Evolutionary conservation across 2,888 invertebrate species (phyloP).

Genomic region (Platerodrilus igneus): DNA sequence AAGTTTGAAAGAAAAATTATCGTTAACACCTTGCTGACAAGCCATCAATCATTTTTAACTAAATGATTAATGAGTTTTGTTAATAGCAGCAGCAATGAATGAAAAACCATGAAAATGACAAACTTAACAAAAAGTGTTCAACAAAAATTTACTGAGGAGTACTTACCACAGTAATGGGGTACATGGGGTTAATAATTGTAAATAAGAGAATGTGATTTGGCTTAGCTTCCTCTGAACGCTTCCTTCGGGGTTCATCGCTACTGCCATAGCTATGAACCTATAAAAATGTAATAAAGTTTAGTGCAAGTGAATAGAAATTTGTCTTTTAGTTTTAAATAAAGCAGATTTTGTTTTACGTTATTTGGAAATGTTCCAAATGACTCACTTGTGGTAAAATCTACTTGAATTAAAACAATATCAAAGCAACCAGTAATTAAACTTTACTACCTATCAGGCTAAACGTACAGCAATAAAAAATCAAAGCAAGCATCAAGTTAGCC

Average conservation of each 20-base stretch:
- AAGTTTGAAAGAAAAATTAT: conserved; percentile 8
- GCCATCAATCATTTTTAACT: no score
- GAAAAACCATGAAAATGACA: no score
- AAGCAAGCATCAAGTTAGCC: conserved; percentile 27
- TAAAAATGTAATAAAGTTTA: conserved; percentile 6
- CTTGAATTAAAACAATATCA: conserved; percentile 7
- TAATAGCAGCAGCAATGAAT: neutral
- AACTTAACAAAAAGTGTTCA: no score
- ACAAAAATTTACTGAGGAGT: no score
- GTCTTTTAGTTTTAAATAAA: no score
- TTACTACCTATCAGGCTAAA: neutral
- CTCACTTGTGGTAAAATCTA: no score
- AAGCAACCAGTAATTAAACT: conserved; percentile 7
- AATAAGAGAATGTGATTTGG: conserved; percentile 96
- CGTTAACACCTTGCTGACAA: no score
- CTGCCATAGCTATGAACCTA: conserved; percentile 41
- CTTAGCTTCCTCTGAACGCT: conserved; percentile 77
- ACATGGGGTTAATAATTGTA: conserved; percentile 96
- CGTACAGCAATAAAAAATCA: conserved; percentile 9
- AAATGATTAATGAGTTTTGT: no score
- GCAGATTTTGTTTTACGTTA: no score
- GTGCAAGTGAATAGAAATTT: no score
- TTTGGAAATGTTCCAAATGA: no score
- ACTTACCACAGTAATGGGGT: conserved; percentile 99
- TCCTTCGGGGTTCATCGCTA: conserved; percentile 64